Conservation (phyloP, 2,888 invertebrate genomes). For the Drosophila rellima region DNA sequence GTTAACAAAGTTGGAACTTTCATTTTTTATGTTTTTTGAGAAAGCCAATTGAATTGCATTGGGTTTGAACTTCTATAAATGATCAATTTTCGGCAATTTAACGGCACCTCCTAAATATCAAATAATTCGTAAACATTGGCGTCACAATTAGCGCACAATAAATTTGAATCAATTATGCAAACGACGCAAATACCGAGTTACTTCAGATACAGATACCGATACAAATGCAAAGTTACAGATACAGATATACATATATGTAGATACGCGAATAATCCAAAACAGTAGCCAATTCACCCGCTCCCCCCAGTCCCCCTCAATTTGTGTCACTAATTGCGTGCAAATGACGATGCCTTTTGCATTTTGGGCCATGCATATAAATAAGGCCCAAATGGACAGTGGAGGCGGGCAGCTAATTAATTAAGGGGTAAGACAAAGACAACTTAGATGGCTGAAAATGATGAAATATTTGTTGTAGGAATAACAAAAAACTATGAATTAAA, state of each 20-base stretch:
- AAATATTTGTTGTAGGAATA: not conserved
- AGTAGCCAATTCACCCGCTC: conserved; percentile 20
- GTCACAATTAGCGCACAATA: conserved; percentile 75
- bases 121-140: conserved; percentile 34
- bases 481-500: too few relatives aligned
- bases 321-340: conserved; percentile 85
- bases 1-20: too few relatives aligned
- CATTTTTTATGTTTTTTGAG: too few relatives aligned
- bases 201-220: conserved; percentile 8
- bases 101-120: conserved; percentile 58
- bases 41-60: not conserved
- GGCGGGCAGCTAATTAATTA: conserved; percentile 16
- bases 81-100: conserved; percentile 19
- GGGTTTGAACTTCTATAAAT: not conserved
- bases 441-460: not conserved
- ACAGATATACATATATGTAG: not conserved
- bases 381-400: conserved; percentile 40
- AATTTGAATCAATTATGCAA: conserved; percentile 68
- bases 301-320: conserved; percentile 60
- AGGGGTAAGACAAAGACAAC: conserved; percentile 1
- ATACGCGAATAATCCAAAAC: conserved; percentile 45
- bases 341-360: conserved; percentile 80
- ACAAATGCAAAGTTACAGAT: conserved; percentile 17
- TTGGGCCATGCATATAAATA: conserved; percentile 72
- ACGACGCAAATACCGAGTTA: conserved; percentile 32